Conservation (phyloP, 2,888 invertebrate species). For the Cotesia congregata region DNA sequence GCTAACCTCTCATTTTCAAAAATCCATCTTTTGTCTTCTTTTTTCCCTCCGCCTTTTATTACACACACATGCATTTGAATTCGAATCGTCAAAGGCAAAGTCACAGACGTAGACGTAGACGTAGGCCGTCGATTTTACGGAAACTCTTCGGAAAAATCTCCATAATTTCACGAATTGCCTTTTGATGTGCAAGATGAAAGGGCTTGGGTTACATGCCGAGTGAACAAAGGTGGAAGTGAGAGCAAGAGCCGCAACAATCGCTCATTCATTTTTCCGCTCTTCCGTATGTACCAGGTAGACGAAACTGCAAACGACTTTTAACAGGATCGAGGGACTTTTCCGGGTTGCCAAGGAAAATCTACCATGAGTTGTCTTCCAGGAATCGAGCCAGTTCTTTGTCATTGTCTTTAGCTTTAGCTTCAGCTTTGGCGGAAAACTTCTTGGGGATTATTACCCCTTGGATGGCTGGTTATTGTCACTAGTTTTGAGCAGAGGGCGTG, state of each 20-base stretch:
- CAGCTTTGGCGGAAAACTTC: background rate
- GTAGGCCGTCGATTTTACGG: conserved; percentile 45
- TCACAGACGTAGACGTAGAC: conserved; percentile 35
- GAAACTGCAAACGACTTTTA: conserved; percentile 36
- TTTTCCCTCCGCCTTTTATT: background rate
- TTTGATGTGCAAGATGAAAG: conserved; percentile 69
- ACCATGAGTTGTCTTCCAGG: conserved; percentile 33
- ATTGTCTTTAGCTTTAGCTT: conserved; percentile 28
- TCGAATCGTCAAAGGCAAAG: conserved; percentile 36
- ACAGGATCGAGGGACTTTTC: conserved; percentile 51
- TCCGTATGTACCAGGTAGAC: conserved; percentile 18
- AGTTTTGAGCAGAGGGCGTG: too few relatives aligned
- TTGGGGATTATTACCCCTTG: background rate
- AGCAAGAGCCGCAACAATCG: conserved; percentile 18
- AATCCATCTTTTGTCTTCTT: background rate
- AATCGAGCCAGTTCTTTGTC: conserved; percentile 9
- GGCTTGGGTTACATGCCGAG: conserved; percentile 44
- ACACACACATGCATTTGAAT: background rate
- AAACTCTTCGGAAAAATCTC: conserved; percentile 61
- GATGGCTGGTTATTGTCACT: too few relatives aligned
- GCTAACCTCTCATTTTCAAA: conserved; percentile 20
- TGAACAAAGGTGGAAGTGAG: conserved; percentile 10
- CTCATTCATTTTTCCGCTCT: conserved; percentile 34
- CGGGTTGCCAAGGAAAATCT: conserved; percentile 1
- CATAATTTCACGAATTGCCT: conserved; percentile 68